Base-by-base conservation (phyloP, 2,888 invertebrate genomes). In the Agelastica alni region DNA sequence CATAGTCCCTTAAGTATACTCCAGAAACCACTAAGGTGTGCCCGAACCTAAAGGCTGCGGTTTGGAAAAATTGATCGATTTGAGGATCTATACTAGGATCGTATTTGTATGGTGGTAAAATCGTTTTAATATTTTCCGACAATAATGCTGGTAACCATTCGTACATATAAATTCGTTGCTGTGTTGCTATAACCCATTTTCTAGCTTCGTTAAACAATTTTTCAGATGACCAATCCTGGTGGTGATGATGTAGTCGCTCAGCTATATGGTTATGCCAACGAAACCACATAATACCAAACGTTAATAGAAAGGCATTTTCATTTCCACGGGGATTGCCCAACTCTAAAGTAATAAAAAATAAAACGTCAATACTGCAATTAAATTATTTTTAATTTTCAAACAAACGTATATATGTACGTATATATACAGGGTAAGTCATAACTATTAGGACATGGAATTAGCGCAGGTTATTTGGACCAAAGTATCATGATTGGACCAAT, bases 21-120 rank as follows among this genome's bases (percentile, higher is more conserved):
- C 81, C 83, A 20, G 82, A 78, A 12, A 82, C 78, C 4, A 84
- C 82, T 26, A 84, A 69, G 2, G 84, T 83, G 62, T 83, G 82
- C 0, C 83, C 83, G 69, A 83, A 84, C 58, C 83, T 73, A 76
- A 84, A 83, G 2, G 84, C 84, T 4, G 83, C 83, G 4, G 81
- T 72, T 71, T 84, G 83, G 61, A 85, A 85, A 60, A 83, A 80
- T 58, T 83, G 82, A 51, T 81, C 81, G 31, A 85, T 81, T 66
- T 83, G 83, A 3, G 84, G 83, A 70, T 84, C 79, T 28, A 81
- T 69, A 51, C 74, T 75, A 1, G 81, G 78, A 63, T 83, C 75
- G 66, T 84, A 84, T 72, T 60, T 42, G 60, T 73, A 71, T 30
- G 51, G 9, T 17, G 56, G 37, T 1, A 72, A 34, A 18, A 3